Base-by-base conservation (phyloP, 2,888 invertebrate species). In the Noctua comes region DNA sequence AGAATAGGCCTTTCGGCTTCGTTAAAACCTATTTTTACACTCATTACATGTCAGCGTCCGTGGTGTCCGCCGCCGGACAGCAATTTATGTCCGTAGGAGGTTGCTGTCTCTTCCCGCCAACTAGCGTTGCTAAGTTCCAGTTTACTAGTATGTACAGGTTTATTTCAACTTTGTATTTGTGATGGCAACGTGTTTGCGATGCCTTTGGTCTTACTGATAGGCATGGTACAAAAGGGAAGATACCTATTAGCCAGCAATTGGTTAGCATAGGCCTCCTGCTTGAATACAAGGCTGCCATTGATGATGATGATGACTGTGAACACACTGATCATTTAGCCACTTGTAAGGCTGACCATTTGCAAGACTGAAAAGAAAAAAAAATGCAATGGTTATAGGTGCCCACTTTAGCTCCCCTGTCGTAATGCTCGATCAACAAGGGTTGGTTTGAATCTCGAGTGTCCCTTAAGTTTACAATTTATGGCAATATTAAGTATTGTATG, bases 341-440 rank as follows among this genome's bases (percentile, higher is more conserved):
- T 18, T 21, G 21, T 8, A 51, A 43, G 24, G 10, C 3, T 54
- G 51, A 11, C 54, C 54, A n/a, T 11, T 11, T 11, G 11, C 13
- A 57, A 57, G n/a, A 57, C 5, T 1, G 5, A 57, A n/a, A 57
- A 5, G 57, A 57, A 57, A 57, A 57, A n/a, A 8, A n/a, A 57
- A n/a, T 24, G 24, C n/a, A n/a, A 11, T 57, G 1, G 57, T n/a
- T 57, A 13, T 11, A 6, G 3, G 10, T 57, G 1, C n/a, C n/a
- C 54, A 57, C 31, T 62, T 59, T 18, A 8, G 31, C 27, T 59
- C 27, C 27, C 59, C 59, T 27, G 16, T 3, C 62, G 10, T 36
- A 62, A 62, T 73, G 62, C 51, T 86, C 66, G 46, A 73, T 71
- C 66, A n/a, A 68, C 27, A 74, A 81, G 27, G 72, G 68, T 43